phyloP scores from a whole-genome alignment of 1,140 invertebrate species.

The Atopsyche davidsoni region DNA sequence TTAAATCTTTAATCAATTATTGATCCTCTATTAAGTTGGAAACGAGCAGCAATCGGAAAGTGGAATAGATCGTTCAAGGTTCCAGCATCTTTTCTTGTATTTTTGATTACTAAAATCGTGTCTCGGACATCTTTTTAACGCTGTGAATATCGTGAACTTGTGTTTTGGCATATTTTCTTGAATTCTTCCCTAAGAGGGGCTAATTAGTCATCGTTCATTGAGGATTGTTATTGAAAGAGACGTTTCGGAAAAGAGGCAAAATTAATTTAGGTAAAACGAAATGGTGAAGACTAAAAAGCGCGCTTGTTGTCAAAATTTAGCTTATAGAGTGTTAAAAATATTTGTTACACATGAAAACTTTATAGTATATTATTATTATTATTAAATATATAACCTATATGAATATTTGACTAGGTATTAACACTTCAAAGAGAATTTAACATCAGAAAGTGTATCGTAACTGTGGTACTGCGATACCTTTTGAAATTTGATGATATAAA shows the following conservation, averaged over 20 bases:
- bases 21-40: too few species aligned
- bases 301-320: slow-evolving; percentile 32
- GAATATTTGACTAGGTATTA: slow-evolving; percentile 29
- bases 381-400: slow-evolving; percentile 28
- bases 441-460: slow-evolving; percentile 26
- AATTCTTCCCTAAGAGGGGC: slow-evolving; percentile 22
- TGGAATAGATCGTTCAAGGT: too few species aligned
- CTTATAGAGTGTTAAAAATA: slow-evolving; percentile 31
- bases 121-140: too few species aligned
- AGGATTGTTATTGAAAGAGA: slow-evolving; percentile 18
- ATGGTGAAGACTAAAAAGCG: slow-evolving; percentile 30
- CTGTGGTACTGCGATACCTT: slow-evolving; percentile 26
- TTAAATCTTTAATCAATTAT: too few species aligned
- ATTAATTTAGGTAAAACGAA: slow-evolving; percentile 30
- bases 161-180: slow-evolving; percentile 8
- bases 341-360: slow-evolving; percentile 31
- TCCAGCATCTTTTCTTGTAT: too few species aligned
- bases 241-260: slow-evolving; percentile 21
- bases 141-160: too few species aligned
- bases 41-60: too few species aligned
- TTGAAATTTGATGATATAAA: slow-evolving; percentile 11
- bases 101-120: too few species aligned
- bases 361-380: slow-evolving; percentile 29
- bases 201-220: slow-evolving; percentile 16
- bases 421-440: slow-evolving; percentile 14